phyloP scores from a whole-genome alignment of 2,113 vertebrate species.

The Neodontobutis hainanensis region DNA sequence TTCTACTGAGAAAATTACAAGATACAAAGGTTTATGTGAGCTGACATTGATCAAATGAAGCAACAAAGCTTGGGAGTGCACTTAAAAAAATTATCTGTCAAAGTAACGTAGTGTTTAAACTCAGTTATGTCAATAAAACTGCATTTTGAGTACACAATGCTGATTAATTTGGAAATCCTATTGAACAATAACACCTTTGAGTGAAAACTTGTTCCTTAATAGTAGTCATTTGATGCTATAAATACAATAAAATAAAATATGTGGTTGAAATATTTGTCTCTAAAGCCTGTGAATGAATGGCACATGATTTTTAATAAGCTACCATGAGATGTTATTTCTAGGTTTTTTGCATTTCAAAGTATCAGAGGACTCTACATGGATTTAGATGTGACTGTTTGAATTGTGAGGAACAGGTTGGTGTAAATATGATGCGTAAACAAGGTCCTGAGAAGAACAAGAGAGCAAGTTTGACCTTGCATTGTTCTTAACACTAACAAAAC shows the following conservation, averaged over 20 bases:
- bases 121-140: no score
- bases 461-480: constrained; percentile 6
- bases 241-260: constrained; percentile 10
- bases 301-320: constrained; percentile 39
- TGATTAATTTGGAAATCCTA: neutral
- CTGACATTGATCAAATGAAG: neutral
- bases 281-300: constrained; percentile 36
- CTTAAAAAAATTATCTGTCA: neutral
- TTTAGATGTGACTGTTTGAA: constrained; percentile 41
- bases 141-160: neutral
- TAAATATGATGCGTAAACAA: constrained; percentile 43
- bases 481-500: neutral
- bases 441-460: neutral
- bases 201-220: constrained; percentile 22
- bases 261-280: constrained; percentile 20
- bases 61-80: neutral
- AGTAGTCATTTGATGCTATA: constrained; percentile 3
- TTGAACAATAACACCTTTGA: constrained; percentile 13
- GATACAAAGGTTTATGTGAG: no score
- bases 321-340: constrained; percentile 46
- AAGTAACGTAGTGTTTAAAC: neutral
- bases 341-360: constrained; percentile 55
- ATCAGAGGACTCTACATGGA: constrained; percentile 34
- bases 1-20: no score
- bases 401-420: constrained; percentile 13